A percentile compares a stretch with the other conserved stretches of the same genome.
Conservation (phyloP, 1,140 invertebrate species). For the Tribolium madens region DNA sequence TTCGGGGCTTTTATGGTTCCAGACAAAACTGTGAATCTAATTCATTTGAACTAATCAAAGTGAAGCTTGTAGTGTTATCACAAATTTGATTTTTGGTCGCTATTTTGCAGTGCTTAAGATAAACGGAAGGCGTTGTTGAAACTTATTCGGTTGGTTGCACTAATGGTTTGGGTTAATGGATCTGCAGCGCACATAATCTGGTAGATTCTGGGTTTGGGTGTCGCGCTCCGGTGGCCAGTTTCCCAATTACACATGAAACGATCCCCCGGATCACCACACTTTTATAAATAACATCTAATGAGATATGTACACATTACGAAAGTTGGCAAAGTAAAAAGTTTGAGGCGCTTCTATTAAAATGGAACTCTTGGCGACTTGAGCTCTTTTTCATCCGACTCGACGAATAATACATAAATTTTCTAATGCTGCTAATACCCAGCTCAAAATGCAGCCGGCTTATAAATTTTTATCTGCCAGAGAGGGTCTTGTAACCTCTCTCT, state of each 20-base stretch:
- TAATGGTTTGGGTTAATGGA: slow-evolving; percentile 47
- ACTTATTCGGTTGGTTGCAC: slow-evolving; percentile 48
- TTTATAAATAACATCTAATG: slow-evolving; percentile 51
- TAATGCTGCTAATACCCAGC: slow-evolving; percentile 18
- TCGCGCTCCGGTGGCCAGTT: slow-evolving; percentile 33
- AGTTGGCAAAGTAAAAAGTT: slow-evolving; percentile 41
- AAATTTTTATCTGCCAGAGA: slow-evolving; percentile 13
- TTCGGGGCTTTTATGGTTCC: background rate
- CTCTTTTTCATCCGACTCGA: slow-evolving; percentile 4
- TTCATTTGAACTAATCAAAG: no score
- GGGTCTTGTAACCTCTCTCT: background rate
- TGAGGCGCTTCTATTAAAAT: slow-evolving; percentile 29
- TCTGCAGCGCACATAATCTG: slow-evolving; percentile 40
- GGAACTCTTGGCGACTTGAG: slow-evolving; percentile 15
- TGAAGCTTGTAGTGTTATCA: no score
- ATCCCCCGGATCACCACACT: slow-evolving; percentile 31
- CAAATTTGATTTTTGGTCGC: background rate
- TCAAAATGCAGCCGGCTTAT: slow-evolving; percentile 8
- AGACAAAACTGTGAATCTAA: no score
- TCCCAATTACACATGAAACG: slow-evolving; percentile 24
- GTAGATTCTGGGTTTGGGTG: slow-evolving; percentile 32
- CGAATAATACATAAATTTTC: slow-evolving; percentile 35
- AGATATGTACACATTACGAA: slow-evolving; percentile 46
- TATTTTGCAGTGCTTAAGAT: slow-evolving; percentile 36
- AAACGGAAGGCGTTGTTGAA: slow-evolving; percentile 46